Evolutionary conservation across 2,113 vertebrate species (phyloP), one percentile per base, ranked within the genome.

Genomic region (Poeciliopsis retropinna): DNA sequence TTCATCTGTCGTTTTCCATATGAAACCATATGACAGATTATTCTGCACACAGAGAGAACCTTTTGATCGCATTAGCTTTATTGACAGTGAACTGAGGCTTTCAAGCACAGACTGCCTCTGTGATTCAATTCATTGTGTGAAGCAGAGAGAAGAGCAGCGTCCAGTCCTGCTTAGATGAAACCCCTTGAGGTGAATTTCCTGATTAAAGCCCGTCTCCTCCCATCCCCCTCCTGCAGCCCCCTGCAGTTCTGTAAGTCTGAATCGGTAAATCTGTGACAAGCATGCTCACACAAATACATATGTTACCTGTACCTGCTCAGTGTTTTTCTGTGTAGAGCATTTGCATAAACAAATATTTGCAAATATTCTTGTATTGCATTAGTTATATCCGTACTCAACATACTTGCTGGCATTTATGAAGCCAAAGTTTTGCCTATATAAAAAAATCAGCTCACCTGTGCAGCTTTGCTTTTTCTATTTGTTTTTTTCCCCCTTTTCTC

Each of bases 61-160:
- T 83, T 83, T 87, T 63, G 87, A 73, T 70, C 76, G 85, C 89
- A 86, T 89, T 86, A 86, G 82, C 80, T 66, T 83, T 88, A 90
- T 87, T 88, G 88, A 87, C 83, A 78, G 76, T 32, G 72, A 70
- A 82, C 70, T 84, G 84, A 85, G 83, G 85, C 84, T 87, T 80
- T 92, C 88, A 76, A 84, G 81, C 76, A 15, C 73, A 25, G 72
- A 66, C 86, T 86, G 83, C 77, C 87, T 84, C 65, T 5, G 83
- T 90, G 88, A 93, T 93, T 90, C 89, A 92, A 93, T 92, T 91
- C 90, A 91, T 92, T 87, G 90, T 88, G 77, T 75, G 80, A 78
- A 80, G 85, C 87, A 72, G 54, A 32, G 64, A 88, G 80, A 80
- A 65, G 82, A 85, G 78, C 82, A 81, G 88, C 73, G 84, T 77